phyloP scores from a whole-genome alignment of 2,797 vertebrate species.

The Premnoplex brunnescens region DNA sequence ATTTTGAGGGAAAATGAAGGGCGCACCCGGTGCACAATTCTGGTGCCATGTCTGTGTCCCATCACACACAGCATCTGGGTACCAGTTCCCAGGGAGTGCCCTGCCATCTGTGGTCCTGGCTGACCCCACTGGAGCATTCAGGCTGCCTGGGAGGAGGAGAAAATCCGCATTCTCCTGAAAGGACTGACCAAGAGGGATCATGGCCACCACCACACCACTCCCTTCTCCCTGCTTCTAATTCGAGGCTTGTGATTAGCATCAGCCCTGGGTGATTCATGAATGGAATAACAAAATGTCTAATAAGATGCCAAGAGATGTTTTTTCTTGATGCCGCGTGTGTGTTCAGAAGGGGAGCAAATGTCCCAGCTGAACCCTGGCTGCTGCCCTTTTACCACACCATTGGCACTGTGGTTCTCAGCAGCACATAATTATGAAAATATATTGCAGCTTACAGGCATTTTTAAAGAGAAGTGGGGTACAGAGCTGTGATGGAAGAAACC shows the following conservation, averaged over 20 bases:
- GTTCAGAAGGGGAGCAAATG: neutral
- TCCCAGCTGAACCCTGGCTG: accelerated
- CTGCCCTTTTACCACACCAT: neutral
- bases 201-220: neutral
- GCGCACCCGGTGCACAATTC: accelerated
- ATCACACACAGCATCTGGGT: neutral
- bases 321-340: neutral
- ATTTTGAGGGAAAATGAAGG: accelerated
- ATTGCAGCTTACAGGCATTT: neutral
- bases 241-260: neutral
- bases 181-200: neutral
- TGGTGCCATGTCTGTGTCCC: neutral
- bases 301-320: neutral
- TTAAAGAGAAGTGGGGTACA: neutral
- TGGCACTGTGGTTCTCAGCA: neutral
- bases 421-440: neutral
- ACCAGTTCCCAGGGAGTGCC: neutral
- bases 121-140: accelerated
- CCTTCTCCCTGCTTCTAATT: neutral
- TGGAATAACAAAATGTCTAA: neutral
- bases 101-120: neutral
- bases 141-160: neutral
- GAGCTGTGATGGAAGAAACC: neutral
- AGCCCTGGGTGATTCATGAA: no score
- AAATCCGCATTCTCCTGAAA: neutral